Conservation (phyloP, 1,140 invertebrate species). For the Chymomyza costata region DNA sequence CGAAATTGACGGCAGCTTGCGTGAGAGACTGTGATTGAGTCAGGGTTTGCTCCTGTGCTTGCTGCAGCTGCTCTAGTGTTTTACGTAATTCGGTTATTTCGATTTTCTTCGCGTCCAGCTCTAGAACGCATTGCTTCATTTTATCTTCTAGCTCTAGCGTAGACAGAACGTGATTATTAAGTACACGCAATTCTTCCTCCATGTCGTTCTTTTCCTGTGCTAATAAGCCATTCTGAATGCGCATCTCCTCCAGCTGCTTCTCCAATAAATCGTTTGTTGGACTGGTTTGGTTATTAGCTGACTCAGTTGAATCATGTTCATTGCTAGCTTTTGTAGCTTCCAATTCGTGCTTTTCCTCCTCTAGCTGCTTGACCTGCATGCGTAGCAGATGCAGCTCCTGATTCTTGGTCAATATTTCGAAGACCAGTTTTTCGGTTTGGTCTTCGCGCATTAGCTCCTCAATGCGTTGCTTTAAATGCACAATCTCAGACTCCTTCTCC, state of each 20-base stretch:
- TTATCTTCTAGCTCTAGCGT: constrained; percentile 67
- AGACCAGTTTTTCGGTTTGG: constrained; percentile 69
- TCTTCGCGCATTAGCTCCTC: constrained; percentile 72
- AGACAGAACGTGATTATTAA: constrained; percentile 69
- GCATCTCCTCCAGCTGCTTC: constrained; percentile 28
- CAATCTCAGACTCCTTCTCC: constrained; percentile 73
- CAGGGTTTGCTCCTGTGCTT: constrained; percentile 55
- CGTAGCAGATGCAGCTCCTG: constrained; percentile 62
- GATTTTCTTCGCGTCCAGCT: constrained; percentile 67
- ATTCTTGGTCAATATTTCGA: constrained; percentile 74
- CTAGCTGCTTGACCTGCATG: constrained; percentile 48
- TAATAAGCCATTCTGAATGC: constrained; percentile 31
- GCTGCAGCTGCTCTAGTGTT: constrained; percentile 47
- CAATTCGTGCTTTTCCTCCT: constrained; percentile 45
- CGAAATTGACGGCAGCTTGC: constrained; percentile 14
- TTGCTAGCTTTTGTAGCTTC: constrained; percentile 5
- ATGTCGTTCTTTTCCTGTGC: constrained; percentile 59
- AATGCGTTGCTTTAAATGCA: constrained; percentile 75
- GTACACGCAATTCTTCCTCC: constrained; percentile 69
- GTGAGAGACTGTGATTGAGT: constrained; percentile 67
- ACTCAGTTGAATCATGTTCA: not conserved
- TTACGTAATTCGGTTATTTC: constrained; percentile 64
- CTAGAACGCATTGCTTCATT: constrained; percentile 57
- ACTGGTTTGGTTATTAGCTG: too few species aligned
- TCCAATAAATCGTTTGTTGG: not conserved